These are phyloP conservation scores for Glandiceps talaboti DNA, from an alignment of 53 echinoderm and acorn worm genomes.

Conservation along the genomic window DNA sequence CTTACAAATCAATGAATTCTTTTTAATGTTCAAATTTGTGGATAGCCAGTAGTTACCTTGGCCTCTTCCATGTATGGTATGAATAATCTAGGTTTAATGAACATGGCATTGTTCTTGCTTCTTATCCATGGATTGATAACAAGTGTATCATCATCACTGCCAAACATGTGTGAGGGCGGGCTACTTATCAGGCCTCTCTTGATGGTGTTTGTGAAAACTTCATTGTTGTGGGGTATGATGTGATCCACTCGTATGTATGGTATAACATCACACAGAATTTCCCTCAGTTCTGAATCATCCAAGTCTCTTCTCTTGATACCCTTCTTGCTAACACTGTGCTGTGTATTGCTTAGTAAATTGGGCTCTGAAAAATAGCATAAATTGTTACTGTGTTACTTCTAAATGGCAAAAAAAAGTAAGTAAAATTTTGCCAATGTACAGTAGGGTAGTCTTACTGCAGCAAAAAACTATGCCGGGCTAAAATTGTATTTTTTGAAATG, in stretches of 20 bases:
- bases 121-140: conserved; percentile 76
- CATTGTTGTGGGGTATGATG: conserved; percentile 78
- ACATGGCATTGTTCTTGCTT: conserved; percentile 49
- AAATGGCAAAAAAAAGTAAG: too few species aligned
- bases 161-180: conserved; percentile 95
- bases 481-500: too few species aligned
- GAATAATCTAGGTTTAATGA: conserved; percentile 72
- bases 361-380: too few species aligned
- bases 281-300: conserved; percentile 79
- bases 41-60: too few species aligned
- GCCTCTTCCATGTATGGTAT: conserved; percentile 94
- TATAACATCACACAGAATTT: conserved; percentile 86
- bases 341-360: conserved; percentile 91
- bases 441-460: too few species aligned
- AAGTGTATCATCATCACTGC: conserved; percentile 62
- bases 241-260: conserved; percentile 81
- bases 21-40: too few species aligned
- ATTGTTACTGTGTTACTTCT: too few species aligned
- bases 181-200: conserved; percentile 86
- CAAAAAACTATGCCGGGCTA: too few species aligned
- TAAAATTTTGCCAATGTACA: too few species aligned
- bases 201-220: conserved; percentile 67
- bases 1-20: too few species aligned
- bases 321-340: conserved; percentile 92
- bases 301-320: conserved; percentile 94